Base-by-base conservation (phyloP, 2,888 invertebrate species). In the Drosophila histrio region DNA sequence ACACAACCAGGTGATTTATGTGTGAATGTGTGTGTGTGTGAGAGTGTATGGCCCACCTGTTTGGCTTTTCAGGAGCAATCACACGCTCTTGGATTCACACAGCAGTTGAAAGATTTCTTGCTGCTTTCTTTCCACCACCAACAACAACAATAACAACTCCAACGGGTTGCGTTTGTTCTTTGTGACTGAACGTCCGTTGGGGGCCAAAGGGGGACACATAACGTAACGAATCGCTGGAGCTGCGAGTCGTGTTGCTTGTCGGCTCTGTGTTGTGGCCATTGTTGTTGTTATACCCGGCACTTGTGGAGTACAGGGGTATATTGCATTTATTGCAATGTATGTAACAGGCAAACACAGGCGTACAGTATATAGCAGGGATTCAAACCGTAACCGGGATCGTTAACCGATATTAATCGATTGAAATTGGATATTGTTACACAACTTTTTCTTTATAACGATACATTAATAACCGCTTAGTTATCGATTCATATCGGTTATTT, bases 1-100 rank as follows among this genome's bases (percentile, higher is more conserved):
- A 26, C 21, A 24, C 28, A 52, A 17, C 15, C 41, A 49, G 32
- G 32, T 74, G 74, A 61, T 54, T 62, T 73, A 62, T 72, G 44
- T 64, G 46, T 47, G 60, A 50, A 22, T 52, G 52, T 50, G 56
- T 34, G 43, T 9, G 19, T 26, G 46, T 41, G 36, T 56, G 38
- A 39, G 44, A 15, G 30, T 56, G 41, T 54, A 46, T 70, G 54
- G 53, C 77, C 75, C 81, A 85, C 81, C 82, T 85, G 79, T 70
- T 82, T 74, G 72, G 70, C 65, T 72, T 75, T 82, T 79, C 85
- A 85, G 85, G 81, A 82, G 72, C 77, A 77, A 69, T 82, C 85
- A 77, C 82, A 79, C 82, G 82, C 66, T 77, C 75, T 83, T 65
- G 67, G 53, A 68, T 72, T 74, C 61, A 62, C 61, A 62, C 72